Base-by-base conservation (phyloP, 2,888 invertebrate species). In the Notocelia uddmanniana region DNA sequence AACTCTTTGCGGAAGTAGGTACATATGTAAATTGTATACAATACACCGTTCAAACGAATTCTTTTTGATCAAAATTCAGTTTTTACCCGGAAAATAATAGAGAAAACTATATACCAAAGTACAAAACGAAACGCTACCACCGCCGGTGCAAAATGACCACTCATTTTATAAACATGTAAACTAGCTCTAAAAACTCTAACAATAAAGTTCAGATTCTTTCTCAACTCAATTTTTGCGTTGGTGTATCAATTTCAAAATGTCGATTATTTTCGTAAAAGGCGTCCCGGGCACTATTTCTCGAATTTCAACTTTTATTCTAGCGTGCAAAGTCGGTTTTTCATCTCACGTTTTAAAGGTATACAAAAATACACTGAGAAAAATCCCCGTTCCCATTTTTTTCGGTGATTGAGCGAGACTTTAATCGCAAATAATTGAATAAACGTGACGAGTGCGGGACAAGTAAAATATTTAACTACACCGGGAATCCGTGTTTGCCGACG, bases 381-480 rank as follows among this genome's bases (percentile, higher is more conserved):
- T 26, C 37, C 9, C 6, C 52, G 26, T 23, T 31, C 23, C 11
- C 18, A 55, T 55, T 67, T 55, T n/a, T 55, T 26, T 31, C 60
- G 60, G 58, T 67, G 67, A 67, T 60, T 67, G 66, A 48, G 54
- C 23, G 48, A 59, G 52, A 57, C 62, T 45, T 66, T 66, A 59
- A 66, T 71, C 18, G 54, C 23, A 50, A 62, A 57, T 72, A 72
- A 72, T 62, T 67, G 37, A 62, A 19, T 72, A 60, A 62, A 11
- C 21, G 15, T 26, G 50, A 15, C 66, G 66, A 48, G 59, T 50
- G 34, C 62, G 15, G 52, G 41, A 45, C 23, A 34, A 58, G 58
- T 67, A 34, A 67, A 71, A 67, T 67, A 59, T 66, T 72, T 60
- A 34, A 60, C 45, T 72, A 64, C 50, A 23, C 10, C 34, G 45